These are phyloP conservation scores for Sebastes hubbsi DNA, from an alignment of 2,797 vertebrate species.

Conservation along the genomic window DNA sequence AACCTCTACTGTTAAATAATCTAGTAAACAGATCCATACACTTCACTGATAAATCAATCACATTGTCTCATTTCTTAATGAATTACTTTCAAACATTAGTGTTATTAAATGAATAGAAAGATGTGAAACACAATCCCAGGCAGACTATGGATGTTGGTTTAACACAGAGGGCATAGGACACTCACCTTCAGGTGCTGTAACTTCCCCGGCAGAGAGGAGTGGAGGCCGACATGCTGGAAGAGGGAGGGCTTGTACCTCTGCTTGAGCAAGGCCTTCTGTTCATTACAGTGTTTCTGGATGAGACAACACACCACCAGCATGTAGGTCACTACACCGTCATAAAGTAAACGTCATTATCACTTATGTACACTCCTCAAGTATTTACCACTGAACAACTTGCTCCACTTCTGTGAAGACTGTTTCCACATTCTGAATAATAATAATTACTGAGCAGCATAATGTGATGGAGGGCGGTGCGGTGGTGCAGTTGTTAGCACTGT, in stretches of 20 bases:
- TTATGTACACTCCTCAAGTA: background rate
- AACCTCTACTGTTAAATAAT: background rate
- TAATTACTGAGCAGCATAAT: too few species aligned
- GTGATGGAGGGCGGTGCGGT: too few species aligned
- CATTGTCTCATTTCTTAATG: background rate
- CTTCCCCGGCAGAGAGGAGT: conserved; percentile 88
- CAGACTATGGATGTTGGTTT: background rate
- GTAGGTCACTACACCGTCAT: background rate
- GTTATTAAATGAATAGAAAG: background rate
- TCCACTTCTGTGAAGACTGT: background rate
- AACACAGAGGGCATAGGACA: background rate
- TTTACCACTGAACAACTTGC: background rate
- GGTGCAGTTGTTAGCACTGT: too few species aligned
- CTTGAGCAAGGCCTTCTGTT: conserved; percentile 79
- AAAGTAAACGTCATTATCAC: background rate
- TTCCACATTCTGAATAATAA: background rate
- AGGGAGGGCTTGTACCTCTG: conserved; percentile 87
- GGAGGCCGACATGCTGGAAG: conserved; percentile 90
- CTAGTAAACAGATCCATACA: background rate
- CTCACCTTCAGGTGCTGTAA: conserved; percentile 87
- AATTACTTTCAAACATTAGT: background rate
- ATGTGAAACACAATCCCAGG: background rate
- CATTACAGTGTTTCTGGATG: conserved; percentile 78
- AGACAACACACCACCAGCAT: background rate
- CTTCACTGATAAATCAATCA: background rate